phyloP scores from a whole-genome alignment of 2,888 invertebrate species.

The Seira ritae region DNA sequence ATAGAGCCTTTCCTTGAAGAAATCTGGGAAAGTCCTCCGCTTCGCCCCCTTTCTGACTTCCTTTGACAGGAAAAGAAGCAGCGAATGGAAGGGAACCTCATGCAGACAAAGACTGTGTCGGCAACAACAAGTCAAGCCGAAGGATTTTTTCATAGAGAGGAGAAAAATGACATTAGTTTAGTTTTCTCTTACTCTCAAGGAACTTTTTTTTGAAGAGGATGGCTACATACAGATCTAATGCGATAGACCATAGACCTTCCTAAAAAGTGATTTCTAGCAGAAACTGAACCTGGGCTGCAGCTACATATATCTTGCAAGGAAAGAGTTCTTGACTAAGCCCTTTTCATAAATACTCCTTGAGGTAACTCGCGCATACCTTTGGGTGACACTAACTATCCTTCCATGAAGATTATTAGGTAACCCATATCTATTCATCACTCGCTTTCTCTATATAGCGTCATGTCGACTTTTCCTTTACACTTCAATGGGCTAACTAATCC shows the following conservation, averaged over 20 bases:
- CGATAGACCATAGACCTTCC: too few relatives aligned
- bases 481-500: conserved; percentile 58
- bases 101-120: conserved; percentile 25
- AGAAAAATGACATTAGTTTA: conserved; percentile 39
- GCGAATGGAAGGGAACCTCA: conserved; percentile 16
- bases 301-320: too few relatives aligned
- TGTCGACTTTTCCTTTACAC: conserved; percentile 29
- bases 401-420: conserved; percentile 14
- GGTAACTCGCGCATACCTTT: conserved; percentile 14
- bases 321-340: not conserved
- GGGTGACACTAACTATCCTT: conserved; percentile 18
- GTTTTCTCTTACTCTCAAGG: not conserved
- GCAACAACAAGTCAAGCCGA: conserved; percentile 42
- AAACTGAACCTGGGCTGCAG: not conserved
- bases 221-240: too few relatives aligned
- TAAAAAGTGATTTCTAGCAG: not conserved
- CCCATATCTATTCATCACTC: not conserved
- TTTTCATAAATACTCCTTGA: conserved; percentile 2
- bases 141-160: not conserved
- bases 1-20: conserved; percentile 17
- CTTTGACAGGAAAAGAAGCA: conserved; percentile 45
- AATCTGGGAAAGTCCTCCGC: not conserved
- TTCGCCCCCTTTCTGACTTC: not conserved
- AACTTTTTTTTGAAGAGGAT: too few relatives aligned
- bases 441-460: not conserved